Base-by-base conservation (phyloP, 2,113 vertebrate genomes). In the Leucopsar rothschildi region DNA sequence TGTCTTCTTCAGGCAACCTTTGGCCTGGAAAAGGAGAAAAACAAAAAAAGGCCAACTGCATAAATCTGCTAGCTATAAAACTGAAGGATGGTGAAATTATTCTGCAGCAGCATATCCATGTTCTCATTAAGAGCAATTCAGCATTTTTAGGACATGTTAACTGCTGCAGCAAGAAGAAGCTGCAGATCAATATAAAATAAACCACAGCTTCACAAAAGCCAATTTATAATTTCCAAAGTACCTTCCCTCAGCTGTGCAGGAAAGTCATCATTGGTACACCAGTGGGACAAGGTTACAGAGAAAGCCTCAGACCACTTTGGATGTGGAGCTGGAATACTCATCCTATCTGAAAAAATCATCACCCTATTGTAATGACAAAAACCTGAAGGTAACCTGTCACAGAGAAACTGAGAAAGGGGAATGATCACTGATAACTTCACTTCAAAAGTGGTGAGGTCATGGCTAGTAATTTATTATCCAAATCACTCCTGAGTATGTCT, bases 91-190 rank as follows among this genome's bases (percentile, higher is more conserved):
- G n/a, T 65, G 50, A 94, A 94, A 94, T 88, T 87, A 68, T 71
- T 79, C 85, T 88, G 76, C 80, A 94, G 29, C 23, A 93, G 37
- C 80, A 65, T 90, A 90, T 75, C 72, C 64, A 40, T 68, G 64
- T 90, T 91, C 79, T 93, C 82, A 73, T 94, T 95, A 94, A 92
- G 80, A 90, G 47, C 88, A 88, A 63, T 95, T 93, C 79, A 79
- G 83, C 82, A 93, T 88, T 92, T 94, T 93, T 92, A 92, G 72
- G 88, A 83, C 68, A 63, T n/a, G 31, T 95, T 94, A 91, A 92
- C 87, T 96, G 90, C 89, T 79, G 42, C 52, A 87, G 35, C 37
- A 53, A 91, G 65, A 53, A 85, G 68, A 55, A 44, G 44, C 61
- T 96, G 61, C 72, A 86, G 82, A 93, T 86, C 85, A 64, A 90